Evolutionary conservation across 2,888 invertebrate genomes (phyloP).

Genomic region (Cheilosia soror): DNA sequence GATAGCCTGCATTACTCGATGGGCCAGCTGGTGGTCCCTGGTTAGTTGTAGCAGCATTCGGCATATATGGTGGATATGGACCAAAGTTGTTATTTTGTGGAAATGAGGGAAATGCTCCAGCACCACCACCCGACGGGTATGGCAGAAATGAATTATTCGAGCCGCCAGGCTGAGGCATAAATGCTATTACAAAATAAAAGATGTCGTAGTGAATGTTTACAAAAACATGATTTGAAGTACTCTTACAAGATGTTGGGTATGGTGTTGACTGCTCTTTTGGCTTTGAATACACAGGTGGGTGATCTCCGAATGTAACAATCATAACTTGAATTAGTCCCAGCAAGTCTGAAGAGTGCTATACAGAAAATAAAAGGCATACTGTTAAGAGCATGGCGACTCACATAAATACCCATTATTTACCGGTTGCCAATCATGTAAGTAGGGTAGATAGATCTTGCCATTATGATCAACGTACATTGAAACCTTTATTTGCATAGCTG

Average conservation of each 20-base stretch:
- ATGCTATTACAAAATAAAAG: constrained; percentile 79
- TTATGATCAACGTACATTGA: constrained; percentile 97
- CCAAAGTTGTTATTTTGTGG: constrained; percentile 81
- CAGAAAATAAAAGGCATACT: constrained; percentile 66
- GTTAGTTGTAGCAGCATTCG: constrained; percentile 78
- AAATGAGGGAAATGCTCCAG: constrained; percentile 84
- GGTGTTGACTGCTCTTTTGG: constrained; percentile 85
- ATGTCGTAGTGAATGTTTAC: neutral
- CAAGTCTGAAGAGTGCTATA: constrained; percentile 90
- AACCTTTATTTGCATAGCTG: constrained; percentile 97
- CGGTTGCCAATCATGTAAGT: constrained; percentile 96
- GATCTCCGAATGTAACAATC: constrained; percentile 96
- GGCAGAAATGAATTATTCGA: constrained; percentile 83
- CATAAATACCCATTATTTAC: constrained; percentile 81
- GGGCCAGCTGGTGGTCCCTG: constrained; percentile 77
- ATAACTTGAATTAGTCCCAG: constrained; percentile 95
- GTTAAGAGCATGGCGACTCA: constrained; percentile 16
- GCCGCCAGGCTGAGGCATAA: constrained; percentile 83
- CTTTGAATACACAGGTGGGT: constrained; percentile 96
- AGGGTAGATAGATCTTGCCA: constrained; percentile 98
- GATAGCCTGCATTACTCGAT: constrained; percentile 83
- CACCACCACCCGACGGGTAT: constrained; percentile 84
- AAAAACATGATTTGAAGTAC: neutral
- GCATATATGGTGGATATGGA: constrained; percentile 82
- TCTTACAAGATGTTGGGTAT: constrained; percentile 84